Evolutionary conservation across 2,888 invertebrate species (phyloP), one percentile per base, ranked within the genome.

Genomic region (Dendrolimus pini): DNA sequence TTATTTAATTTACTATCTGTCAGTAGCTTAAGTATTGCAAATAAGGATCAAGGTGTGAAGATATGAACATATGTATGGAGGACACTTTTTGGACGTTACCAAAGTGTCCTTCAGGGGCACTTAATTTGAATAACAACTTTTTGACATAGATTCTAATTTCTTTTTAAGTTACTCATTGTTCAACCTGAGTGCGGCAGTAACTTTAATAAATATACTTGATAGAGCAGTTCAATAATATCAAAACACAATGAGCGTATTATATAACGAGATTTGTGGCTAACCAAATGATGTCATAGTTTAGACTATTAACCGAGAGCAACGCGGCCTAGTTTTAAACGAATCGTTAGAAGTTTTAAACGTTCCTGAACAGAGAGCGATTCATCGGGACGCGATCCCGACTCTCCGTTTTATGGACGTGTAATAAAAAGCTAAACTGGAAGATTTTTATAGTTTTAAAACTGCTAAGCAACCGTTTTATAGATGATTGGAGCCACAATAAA

Each of bases 351-450:
- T 47, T 47, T 47, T 47, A 56, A 59, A 57, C 42, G 56, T 56
- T 52, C 41, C 54, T 57, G 55, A 60, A 56, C 47, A 47, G 47
- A 47, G 47, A 12, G 12, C 47, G 47, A 47, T 47, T 47, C 47
- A 47, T 47, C 47, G 47, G 52, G 70, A 75, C 75, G 73, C 67
- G 67, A 78, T 85, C 78, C 81, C 82, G 82, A 71, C 80, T 82
- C 80, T 83, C 74, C 67, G 77, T 82, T 88, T 87, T 81, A 86
- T 83, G 78, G 75, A 65, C 71, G 72, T 63, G 73, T 80, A 76
- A 83, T 85, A 86, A 85, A 84, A 85, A 77, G 69, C 72, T 73
- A 77, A 78, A 75, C 77, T 75, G 74, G 79, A 70, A 73, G 77
- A 80, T 80, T 81, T 80, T 83, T 84, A 80, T 52, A 14, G 13